Percentiles rank a stretch among this genome's conserved stretches.
phyloP scores from a whole-genome alignment of 2,888 invertebrate genomes.

The Thysanoteuthis rhombus region DNA sequence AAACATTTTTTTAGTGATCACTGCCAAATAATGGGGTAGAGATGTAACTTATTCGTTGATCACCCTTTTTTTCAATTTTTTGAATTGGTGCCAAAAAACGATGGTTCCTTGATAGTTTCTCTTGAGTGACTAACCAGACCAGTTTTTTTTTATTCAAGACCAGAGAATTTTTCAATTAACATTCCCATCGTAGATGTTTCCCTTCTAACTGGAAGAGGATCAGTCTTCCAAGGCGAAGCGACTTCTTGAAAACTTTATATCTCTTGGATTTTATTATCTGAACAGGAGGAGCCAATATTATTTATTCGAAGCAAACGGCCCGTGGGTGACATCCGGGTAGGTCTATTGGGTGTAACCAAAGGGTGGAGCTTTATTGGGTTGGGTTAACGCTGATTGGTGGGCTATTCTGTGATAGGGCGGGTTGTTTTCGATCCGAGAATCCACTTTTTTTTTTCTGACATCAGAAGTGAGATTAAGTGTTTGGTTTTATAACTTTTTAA shows the following conservation, averaged over 20 bases:
- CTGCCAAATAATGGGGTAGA: too few relatives aligned
- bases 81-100: too few relatives aligned
- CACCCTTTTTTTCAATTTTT: too few relatives aligned
- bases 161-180: background rate
- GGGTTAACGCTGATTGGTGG: background rate
- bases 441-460: background rate
- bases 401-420: background rate
- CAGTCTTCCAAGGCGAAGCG: background rate
- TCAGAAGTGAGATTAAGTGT: background rate
- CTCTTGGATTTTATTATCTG: background rate
- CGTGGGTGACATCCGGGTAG: background rate
- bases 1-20: too few relatives aligned
- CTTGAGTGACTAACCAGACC: too few relatives aligned
- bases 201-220: background rate
- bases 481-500: background rate
- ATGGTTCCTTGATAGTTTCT: too few relatives aligned
- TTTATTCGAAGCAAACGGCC: background rate
- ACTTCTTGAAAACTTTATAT: background rate
- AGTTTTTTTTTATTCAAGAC: background rate
- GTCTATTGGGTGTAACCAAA: background rate
- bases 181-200: background rate
- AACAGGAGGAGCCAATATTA: background rate
- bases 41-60: too few relatives aligned
- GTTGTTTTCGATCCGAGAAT: accelerated
- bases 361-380: background rate